Base-by-base conservation (phyloP, 2,888 invertebrate genomes). In the Baccha elongata region DNA sequence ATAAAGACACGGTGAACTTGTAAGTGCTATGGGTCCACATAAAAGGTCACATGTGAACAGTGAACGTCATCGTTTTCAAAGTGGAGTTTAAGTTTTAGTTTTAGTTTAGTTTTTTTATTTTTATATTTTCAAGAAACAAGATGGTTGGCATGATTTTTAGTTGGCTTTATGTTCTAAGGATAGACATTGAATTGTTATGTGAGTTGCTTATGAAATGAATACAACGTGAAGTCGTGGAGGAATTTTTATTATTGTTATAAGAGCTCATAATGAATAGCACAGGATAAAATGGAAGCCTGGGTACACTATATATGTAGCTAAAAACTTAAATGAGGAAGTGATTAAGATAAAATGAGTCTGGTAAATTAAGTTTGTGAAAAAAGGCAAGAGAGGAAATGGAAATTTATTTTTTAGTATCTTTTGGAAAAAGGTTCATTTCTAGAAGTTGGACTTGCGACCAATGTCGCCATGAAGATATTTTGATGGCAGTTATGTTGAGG, bases 11-110 rank as follows among this genome's bases (percentile, higher is more conserved):
- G 71, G 46, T 60, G 64, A 80, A 44, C 42, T 69, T 68, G 55
- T 64, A 48, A 48, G 68, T 69, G 29, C 37, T 42, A 21, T 64
- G 44, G 69, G 75, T 81, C 58, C 75, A 75, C 69, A 60, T 55
- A 53, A 73, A 81, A 81, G 80, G 80, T 81, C 80, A 75, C 75
- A 81, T 75, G 75, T 75, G 64, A 81, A 50, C 62, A 4, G 40
- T 64, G 42, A 73, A 64, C 42, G 68, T 32, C 55, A 58, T 73
- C 67, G 32, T 67, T 68, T 68, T 73, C 68, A 62, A 55, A 55
- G 67, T 50, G 32, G 8, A 13, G 53, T n/a, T n/a, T n/a, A n/a
- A 17, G 23, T 19, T 23, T 26, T 13, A 4, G n/a, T 26, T 53
- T 19, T 21, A 10, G n/a, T 55, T 37, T 60, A n/a, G 26, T 7